phyloP scores from a whole-genome alignment of 2,888 invertebrate species.

The Tethea ocularis region DNA sequence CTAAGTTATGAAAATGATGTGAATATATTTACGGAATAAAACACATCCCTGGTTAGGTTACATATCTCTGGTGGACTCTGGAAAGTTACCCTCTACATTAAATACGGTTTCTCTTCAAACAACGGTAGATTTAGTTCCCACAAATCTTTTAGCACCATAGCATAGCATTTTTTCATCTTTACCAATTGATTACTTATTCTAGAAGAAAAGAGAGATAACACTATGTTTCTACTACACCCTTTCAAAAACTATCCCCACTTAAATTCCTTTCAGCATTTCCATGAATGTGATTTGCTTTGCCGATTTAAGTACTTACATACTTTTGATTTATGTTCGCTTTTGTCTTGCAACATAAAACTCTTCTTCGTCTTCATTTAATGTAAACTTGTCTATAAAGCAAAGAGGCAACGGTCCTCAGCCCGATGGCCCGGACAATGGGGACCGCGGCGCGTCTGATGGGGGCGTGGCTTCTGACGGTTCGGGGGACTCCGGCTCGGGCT shows the following conservation, averaged over 20 bases:
- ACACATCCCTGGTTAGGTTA: too few relatives aligned
- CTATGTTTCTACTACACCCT: background rate
- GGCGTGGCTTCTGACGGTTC: conserved; percentile 33
- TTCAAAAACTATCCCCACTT: background rate
- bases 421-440: conserved; percentile 25
- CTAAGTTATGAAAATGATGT: too few relatives aligned
- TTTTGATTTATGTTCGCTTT: background rate
- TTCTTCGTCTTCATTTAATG: conserved; percentile 12
- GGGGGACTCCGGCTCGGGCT: conserved; percentile 65
- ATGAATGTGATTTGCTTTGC: conserved; percentile 4
- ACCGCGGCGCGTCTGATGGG: conserved; percentile 24
- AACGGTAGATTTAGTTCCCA: background rate
- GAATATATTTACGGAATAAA: too few relatives aligned
- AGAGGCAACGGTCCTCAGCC: conserved; percentile 47
- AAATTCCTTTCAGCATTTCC: background rate
- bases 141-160: background rate
- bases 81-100: too few relatives aligned
- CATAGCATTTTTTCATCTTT: background rate
- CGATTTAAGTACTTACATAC: conserved; percentile 15
- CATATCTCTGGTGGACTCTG: too few relatives aligned
- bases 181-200: background rate
- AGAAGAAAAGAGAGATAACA: background rate
- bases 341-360: background rate
- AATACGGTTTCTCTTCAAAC: too few relatives aligned
- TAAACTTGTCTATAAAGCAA: conserved; percentile 39